Percentiles rank a stretch among this genome's conserved stretches.
Conservation (phyloP, 2,113 vertebrate species). For the Climacteris rufus region DNA sequence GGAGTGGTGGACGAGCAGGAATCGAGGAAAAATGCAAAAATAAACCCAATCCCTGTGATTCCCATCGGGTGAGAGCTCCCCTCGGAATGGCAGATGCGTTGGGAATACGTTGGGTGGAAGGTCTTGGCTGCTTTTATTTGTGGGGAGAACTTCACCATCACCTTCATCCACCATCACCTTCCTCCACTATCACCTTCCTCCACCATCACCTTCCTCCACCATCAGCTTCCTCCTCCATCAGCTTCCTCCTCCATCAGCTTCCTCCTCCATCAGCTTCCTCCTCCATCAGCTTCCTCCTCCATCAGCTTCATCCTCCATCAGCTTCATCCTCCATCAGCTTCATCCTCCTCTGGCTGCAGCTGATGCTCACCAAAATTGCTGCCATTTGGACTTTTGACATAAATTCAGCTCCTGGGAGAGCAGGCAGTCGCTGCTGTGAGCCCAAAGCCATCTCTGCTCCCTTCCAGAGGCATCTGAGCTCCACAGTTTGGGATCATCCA, state of each 20-base stretch:
- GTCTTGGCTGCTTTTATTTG: not conserved
- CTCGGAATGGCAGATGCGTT: accelerated
- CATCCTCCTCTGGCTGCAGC: not conserved
- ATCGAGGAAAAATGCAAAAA: not conserved
- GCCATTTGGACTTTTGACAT: accelerated
- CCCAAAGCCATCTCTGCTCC: accelerated
- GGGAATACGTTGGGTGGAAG: accelerated
- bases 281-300: accelerated
- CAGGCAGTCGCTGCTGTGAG: accelerated
- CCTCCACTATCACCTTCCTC: not conserved
- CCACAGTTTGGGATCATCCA: accelerated
- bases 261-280: not conserved
- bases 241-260: not conserved
- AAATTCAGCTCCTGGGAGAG: not conserved
- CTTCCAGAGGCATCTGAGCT: not conserved
- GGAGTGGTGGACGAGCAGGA: not conserved
- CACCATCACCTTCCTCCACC: accelerated
- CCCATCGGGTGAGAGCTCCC: accelerated
- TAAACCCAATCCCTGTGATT: accelerated
- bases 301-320: accelerated
- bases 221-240: accelerated
- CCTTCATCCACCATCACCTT: not conserved
- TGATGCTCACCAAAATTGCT: not conserved
- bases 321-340: not conserved
- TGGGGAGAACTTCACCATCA: not conserved